These are phyloP conservation scores for Amphiprion ocellaris DNA, from an alignment of 2,113 vertebrate genomes.

Conservation along the genomic window DNA sequence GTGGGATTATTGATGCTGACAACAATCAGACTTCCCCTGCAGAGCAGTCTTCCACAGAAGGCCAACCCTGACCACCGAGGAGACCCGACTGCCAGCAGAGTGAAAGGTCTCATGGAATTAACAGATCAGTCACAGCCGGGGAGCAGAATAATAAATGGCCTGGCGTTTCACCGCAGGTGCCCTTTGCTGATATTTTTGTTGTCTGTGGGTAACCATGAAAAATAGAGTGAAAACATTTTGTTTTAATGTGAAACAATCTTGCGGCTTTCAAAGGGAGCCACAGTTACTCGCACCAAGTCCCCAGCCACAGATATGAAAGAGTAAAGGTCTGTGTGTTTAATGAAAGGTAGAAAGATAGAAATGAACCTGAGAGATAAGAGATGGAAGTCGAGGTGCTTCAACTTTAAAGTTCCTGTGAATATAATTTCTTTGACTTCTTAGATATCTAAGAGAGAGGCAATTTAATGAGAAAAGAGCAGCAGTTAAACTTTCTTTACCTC, in stretches of 20 bases:
- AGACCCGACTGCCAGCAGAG: slow-evolving; percentile 22
- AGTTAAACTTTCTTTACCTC: slow-evolving; percentile 35
- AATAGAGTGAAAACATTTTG: slow-evolving; percentile 18
- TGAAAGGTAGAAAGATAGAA: background rate
- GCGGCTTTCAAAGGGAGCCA: background rate
- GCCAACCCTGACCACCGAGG: slow-evolving; percentile 24
- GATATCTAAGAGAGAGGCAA: slow-evolving; percentile 8
- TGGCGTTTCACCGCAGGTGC: background rate
- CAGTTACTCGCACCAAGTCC: background rate
- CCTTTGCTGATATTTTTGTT: slow-evolving; percentile 40
- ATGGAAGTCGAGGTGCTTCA: background rate
- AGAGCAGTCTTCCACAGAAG: slow-evolving; percentile 12
- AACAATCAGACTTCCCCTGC: slow-evolving; percentile 34
- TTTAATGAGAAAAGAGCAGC: slow-evolving; percentile 14
- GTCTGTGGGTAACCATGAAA: slow-evolving; percentile 18
- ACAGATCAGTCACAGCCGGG: slow-evolving; percentile 51
- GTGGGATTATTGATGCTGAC: slow-evolving; percentile 30
- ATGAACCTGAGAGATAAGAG: slow-evolving; percentile 2
- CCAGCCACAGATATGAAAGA: background rate
- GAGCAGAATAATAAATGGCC: slow-evolving; percentile 50
- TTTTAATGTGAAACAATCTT: slow-evolving; percentile 19
- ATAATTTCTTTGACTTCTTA: background rate
- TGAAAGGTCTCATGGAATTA: slow-evolving; percentile 53
- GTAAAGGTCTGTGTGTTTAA: background rate
- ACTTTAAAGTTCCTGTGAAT: slow-evolving; percentile 12